These are phyloP conservation scores for Eremobia ochroleuca DNA, from an alignment of 2,888 invertebrate genomes.

Conservation along the genomic window DNA sequence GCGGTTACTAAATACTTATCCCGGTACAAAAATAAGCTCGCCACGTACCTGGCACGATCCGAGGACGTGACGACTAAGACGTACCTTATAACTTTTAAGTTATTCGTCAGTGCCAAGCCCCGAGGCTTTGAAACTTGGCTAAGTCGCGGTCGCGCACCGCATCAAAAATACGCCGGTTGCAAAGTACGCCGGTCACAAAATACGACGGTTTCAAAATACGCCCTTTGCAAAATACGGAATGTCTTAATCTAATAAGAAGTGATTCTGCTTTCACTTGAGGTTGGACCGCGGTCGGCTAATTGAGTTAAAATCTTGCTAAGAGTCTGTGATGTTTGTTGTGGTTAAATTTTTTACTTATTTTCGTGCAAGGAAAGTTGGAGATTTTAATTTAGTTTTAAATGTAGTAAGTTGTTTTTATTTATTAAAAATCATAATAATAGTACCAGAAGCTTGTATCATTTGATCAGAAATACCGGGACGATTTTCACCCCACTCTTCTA, in stretches of 20 bases:
- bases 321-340: slow-evolving; percentile 58
- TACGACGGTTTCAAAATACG: slow-evolving; percentile 50
- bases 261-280: slow-evolving; percentile 69
- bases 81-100: slow-evolving; percentile 75
- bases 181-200: slow-evolving; percentile 66
- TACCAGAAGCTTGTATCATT: not conserved
- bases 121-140: slow-evolving; percentile 72
- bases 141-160: slow-evolving; percentile 77
- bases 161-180: slow-evolving; percentile 77
- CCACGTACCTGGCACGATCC: slow-evolving; percentile 71
- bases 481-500: not conserved
- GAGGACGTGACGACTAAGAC: slow-evolving; percentile 68
- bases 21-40: slow-evolving; percentile 70
- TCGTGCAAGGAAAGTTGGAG: slow-evolving; percentile 3
- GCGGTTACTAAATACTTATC: slow-evolving; percentile 62
- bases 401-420: not conserved
- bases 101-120: slow-evolving; percentile 72
- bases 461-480: not conserved
- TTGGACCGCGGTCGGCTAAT: slow-evolving; percentile 63
- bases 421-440: not conserved
- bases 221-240: slow-evolving; percentile 63
- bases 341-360: slow-evolving; percentile 37
- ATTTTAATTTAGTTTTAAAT: slow-evolving; percentile 9
- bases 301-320: slow-evolving; percentile 64
- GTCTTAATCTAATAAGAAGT: slow-evolving; percentile 69